These are phyloP conservation scores for Hydroisotoma schaefferi DNA, from an alignment of 2,888 invertebrate genomes.

Conservation along the genomic window DNA sequence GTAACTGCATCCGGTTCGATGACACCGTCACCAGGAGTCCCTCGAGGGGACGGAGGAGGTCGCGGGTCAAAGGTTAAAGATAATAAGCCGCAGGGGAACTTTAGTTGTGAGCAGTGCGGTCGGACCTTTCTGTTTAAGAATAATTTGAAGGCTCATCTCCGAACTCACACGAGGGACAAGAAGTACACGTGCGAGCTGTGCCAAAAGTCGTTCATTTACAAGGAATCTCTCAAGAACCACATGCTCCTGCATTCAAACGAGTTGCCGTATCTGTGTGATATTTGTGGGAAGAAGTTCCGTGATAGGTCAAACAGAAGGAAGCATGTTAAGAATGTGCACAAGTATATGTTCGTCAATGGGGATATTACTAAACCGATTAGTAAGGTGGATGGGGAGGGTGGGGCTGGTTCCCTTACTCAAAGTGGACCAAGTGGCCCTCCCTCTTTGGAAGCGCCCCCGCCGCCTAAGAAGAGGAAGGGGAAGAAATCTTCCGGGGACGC, in stretches of 20 bases:
- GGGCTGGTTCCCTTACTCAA: no score
- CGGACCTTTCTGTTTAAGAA: constrained; percentile 44
- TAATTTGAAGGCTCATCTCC: constrained; percentile 48
- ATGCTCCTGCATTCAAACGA: constrained; percentile 47
- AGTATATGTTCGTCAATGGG: constrained; percentile 45
- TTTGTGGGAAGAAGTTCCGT: constrained; percentile 47
- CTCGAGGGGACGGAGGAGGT: constrained; percentile 3
- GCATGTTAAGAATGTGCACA: constrained; percentile 49
- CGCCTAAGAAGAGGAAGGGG: constrained; percentile 25
- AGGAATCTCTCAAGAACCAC: constrained; percentile 48
- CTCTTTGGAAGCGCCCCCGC: constrained; percentile 27
- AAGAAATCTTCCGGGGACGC: constrained; percentile 2
- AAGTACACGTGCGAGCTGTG: constrained; percentile 48
- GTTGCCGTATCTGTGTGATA: constrained; percentile 47
- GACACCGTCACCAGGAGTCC: constrained; percentile 4
- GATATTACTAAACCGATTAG: constrained; percentile 13
- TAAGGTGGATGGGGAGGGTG: not conserved
- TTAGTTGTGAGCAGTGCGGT: constrained; percentile 47
- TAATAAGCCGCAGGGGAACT: constrained; percentile 44
- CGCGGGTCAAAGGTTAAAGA: constrained; percentile 17
- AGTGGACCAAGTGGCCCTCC: no score
- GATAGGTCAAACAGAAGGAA: constrained; percentile 47
- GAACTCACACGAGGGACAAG: constrained; percentile 48
- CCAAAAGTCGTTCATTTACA: constrained; percentile 48
- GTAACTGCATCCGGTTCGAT: not conserved